These are phyloP conservation scores for Drosophila navojoa DNA, from an alignment of 1,140 invertebrate species.

Conservation along the genomic window DNA sequence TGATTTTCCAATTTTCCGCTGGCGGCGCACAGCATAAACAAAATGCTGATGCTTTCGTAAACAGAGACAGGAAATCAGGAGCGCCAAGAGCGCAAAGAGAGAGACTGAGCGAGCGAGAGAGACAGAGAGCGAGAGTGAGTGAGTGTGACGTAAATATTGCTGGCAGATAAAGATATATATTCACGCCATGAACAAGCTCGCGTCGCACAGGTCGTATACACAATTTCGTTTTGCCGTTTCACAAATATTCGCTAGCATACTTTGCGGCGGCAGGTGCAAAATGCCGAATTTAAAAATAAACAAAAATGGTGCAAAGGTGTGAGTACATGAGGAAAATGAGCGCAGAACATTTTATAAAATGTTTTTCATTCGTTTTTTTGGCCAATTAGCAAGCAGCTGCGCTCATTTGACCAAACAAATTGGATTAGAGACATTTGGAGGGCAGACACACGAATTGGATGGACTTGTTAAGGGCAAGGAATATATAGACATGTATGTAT, in stretches of 20 bases:
- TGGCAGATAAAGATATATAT: constrained; percentile 27
- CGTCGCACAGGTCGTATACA: constrained; percentile 69
- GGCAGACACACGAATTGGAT: constrained; percentile 15
- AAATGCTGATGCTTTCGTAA: constrained; percentile 67
- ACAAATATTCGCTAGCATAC: constrained; percentile 49
- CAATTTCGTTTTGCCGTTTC: constrained; percentile 52
- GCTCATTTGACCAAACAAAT: constrained; percentile 34
- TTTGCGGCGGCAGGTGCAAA: constrained; percentile 56
- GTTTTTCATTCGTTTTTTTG: background rate
- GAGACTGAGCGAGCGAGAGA: constrained; percentile 6
- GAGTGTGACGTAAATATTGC: constrained; percentile 62
- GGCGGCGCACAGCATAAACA: constrained; percentile 59
- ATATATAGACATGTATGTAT: background rate
- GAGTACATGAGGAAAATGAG: constrained; percentile 22
- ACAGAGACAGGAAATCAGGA: constrained; percentile 54
- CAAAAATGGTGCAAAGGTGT: constrained; percentile 27
- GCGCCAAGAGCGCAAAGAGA: constrained; percentile 23
- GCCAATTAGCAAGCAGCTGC: constrained; percentile 51
- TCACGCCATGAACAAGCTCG: constrained; percentile 48
- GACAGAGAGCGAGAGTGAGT: constrained; percentile 3
- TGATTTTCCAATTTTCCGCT: constrained; percentile 39
- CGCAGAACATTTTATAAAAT: constrained; percentile 1
- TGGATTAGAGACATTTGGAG: constrained; percentile 28
- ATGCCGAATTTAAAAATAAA: constrained; percentile 20
- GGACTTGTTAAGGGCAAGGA: background rate